Percentiles rank a stretch among this genome's conserved stretches.
phyloP scores from a whole-genome alignment of 2,797 vertebrate genomes.

The Myripristis murdjan region DNA sequence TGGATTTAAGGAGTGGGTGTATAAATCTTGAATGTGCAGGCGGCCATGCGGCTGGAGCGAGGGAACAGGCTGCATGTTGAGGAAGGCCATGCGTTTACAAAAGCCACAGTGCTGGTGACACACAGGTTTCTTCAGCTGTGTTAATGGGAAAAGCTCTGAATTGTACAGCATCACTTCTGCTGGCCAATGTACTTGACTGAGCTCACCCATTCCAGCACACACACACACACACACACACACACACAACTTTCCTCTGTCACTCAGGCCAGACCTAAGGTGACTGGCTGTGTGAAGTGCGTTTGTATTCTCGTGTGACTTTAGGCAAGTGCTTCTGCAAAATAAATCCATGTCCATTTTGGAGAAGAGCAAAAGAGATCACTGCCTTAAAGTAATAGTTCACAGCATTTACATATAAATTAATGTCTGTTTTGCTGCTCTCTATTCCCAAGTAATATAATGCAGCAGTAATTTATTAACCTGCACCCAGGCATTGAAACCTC shows the following conservation, averaged over 20 bases:
- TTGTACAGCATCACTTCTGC: constrained; percentile 38
- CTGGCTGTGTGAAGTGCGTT: no score
- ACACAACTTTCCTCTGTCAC: neutral
- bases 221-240: constrained; percentile 2
- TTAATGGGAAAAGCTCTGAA: constrained; percentile 71
- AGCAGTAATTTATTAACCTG: no score
- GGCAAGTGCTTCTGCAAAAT: neutral
- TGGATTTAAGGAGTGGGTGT: constrained; percentile 52
- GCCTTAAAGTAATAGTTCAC: no score
- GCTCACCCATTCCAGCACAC: constrained; percentile 21
- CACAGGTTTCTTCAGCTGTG: constrained; percentile 33
- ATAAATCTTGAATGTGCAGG: constrained; percentile 62
- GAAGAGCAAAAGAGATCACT: neutral
- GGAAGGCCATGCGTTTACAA: constrained; percentile 55
- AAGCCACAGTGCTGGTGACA: constrained; percentile 36
- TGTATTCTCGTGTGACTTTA: neutral
- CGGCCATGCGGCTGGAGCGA: constrained; percentile 20
- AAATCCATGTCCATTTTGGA: constrained; percentile 1
- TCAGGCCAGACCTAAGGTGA: constrained; percentile 32
- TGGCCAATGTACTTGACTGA: constrained; percentile 28
- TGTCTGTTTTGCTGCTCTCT: no score
- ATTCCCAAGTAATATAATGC: no score
- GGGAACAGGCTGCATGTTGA: constrained; percentile 29
- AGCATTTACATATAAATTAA: no score
- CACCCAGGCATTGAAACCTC: no score